These are phyloP conservation scores for Drosophila rhopaloa DNA, from an alignment of 1,140 invertebrate species.

Conservation along the genomic window DNA sequence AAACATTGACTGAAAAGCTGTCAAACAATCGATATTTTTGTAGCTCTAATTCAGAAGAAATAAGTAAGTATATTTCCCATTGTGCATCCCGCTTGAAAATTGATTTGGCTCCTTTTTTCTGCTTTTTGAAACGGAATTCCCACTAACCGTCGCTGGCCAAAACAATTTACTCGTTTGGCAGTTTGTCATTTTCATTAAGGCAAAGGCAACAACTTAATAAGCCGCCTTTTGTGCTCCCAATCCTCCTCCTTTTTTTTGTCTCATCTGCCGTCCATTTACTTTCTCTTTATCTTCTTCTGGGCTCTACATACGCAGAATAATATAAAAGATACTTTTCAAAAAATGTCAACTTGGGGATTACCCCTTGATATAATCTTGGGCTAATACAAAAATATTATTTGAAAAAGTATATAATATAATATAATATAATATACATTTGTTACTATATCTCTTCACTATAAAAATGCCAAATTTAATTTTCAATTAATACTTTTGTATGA, in stretches of 20 bases:
- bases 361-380: neutral
- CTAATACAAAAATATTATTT: too few species aligned
- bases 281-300: too few species aligned
- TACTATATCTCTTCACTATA: too few species aligned
- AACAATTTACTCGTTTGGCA: slow-evolving; percentile 24
- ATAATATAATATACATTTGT: too few species aligned
- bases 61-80: too few species aligned
- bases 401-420: too few species aligned
- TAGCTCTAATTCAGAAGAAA: too few species aligned
- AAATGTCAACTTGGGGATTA: neutral
- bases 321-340: neutral
- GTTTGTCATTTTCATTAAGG: slow-evolving; percentile 54
- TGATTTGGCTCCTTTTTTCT: neutral
- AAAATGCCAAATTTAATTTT: too few species aligned
- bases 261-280: neutral
- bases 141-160: slow-evolving; percentile 2
- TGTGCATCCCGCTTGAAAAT: neutral
- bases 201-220: slow-evolving; percentile 47
- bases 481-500: too few species aligned
- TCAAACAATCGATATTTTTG: too few species aligned
- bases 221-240: slow-evolving; percentile 22
- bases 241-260: neutral
- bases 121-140: slow-evolving; percentile 7
- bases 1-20: too few species aligned
- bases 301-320: neutral